phyloP scores from a whole-genome alignment of 2,888 invertebrate species.

The Philonicus albiceps region DNA sequence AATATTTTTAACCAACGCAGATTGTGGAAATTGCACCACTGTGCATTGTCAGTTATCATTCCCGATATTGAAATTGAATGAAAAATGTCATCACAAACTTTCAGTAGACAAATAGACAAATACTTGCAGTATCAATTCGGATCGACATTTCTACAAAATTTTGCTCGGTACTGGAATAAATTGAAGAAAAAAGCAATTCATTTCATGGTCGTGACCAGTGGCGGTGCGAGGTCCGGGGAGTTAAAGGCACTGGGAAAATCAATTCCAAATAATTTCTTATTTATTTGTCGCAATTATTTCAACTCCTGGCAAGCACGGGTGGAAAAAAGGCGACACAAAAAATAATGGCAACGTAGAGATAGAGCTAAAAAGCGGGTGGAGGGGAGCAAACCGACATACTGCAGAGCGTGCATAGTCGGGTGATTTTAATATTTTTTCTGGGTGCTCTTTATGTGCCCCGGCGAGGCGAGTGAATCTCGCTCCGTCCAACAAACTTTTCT shows the following conservation, averaged over 20 bases:
- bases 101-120: not conserved
- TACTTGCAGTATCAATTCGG: not conserved
- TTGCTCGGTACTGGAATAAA: not conserved
- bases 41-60: not conserved
- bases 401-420: not conserved
- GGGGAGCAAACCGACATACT: not conserved
- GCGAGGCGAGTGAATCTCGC: not conserved
- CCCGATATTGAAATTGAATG: not conserved
- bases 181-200: not conserved
- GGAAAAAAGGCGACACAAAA: not conserved
- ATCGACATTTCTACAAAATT: not conserved
- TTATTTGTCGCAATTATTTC: not conserved
- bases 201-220: not conserved
- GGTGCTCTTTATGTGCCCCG: not conserved
- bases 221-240: not conserved
- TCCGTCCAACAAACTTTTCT: constrained; percentile 25
- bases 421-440: constrained; percentile 22
- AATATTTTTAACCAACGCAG: not conserved
- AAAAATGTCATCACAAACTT: not conserved
- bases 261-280: not conserved
- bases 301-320: not conserved
- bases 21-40: not conserved
- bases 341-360: not conserved
- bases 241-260: not conserved
- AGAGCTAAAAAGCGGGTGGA: not conserved